Conservation (phyloP, 1,140 invertebrate species). For the Nomia melanderi region DNA sequence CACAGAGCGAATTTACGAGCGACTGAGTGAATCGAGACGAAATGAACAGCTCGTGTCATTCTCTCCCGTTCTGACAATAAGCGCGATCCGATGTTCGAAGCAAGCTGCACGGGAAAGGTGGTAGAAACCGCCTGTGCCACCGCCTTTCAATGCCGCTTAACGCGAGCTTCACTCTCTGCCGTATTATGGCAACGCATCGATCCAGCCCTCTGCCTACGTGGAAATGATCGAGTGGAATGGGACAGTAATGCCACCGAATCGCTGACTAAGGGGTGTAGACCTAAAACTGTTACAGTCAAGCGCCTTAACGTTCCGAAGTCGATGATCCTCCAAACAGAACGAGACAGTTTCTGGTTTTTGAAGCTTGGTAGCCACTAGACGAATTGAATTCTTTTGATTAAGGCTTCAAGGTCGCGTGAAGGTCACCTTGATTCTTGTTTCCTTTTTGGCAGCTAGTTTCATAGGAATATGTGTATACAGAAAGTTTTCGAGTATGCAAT, state of each 20-base stretch:
- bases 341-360: no score
- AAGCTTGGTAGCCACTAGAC: no score
- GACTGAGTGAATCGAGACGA: conserved; percentile 39
- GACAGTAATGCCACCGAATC: background rate
- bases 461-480: no score
- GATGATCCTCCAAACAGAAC: background rate
- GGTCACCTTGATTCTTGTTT: no score
- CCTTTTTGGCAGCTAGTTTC: no score
- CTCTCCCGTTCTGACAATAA: conserved; percentile 24
- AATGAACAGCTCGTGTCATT: conserved; percentile 34
- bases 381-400: no score
- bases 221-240: background rate
- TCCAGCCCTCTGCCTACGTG: background rate
- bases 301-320: no score
- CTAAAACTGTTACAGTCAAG: background rate
- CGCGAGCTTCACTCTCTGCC: background rate
- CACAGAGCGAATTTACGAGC: conserved; percentile 26
- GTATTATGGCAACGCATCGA: background rate
- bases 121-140: background rate
- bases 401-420: no score
- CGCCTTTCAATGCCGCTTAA: conserved; percentile 5
- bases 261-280: background rate
- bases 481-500: no score
- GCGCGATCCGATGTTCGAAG: conserved; percentile 4
- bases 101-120: background rate